phyloP scores from a whole-genome alignment of 1,140 invertebrate species.

The Solenopsis invicta region DNA sequence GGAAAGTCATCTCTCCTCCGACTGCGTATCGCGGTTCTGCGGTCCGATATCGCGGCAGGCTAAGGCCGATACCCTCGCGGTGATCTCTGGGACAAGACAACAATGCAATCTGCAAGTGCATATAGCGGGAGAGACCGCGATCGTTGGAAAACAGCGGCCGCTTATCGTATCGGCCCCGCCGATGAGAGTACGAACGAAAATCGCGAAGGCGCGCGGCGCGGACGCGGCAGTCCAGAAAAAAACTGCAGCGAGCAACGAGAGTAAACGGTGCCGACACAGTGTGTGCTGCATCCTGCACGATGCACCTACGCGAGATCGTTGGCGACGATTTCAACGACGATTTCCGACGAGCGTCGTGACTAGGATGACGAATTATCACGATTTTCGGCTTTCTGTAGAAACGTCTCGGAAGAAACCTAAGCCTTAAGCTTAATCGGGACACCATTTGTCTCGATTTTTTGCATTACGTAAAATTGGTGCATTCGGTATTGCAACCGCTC shows the following conservation, averaged over 20 bases:
- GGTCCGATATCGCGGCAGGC: constrained; percentile 76
- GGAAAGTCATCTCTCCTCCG: constrained; percentile 41
- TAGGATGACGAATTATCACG: no score
- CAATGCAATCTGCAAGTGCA: constrained; percentile 83
- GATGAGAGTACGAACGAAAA: constrained; percentile 37
- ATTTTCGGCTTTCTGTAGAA: no score
- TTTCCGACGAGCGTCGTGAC: background rate
- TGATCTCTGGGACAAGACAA: constrained; percentile 87
- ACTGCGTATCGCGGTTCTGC: constrained; percentile 63
- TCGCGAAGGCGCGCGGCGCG: background rate
- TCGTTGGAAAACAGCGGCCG: constrained; percentile 75
- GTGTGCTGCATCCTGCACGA: no score
- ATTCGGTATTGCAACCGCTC: no score
- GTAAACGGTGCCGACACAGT: no score
- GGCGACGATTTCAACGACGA: background rate
- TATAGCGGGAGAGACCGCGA: constrained; percentile 66
- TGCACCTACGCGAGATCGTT: constrained; percentile 1
- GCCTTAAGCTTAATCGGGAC: no score
- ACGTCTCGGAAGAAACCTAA: no score
- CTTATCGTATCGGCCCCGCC: constrained; percentile 53
- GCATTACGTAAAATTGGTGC: no score
- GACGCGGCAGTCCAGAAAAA: constrained; percentile 3
- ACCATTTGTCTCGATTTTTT: no score
- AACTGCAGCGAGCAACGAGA: background rate
- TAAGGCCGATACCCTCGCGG: constrained; percentile 85